Evolutionary conservation across 2,888 invertebrate genomes (phyloP).

Genomic region (Adelognathus sp.): DNA sequence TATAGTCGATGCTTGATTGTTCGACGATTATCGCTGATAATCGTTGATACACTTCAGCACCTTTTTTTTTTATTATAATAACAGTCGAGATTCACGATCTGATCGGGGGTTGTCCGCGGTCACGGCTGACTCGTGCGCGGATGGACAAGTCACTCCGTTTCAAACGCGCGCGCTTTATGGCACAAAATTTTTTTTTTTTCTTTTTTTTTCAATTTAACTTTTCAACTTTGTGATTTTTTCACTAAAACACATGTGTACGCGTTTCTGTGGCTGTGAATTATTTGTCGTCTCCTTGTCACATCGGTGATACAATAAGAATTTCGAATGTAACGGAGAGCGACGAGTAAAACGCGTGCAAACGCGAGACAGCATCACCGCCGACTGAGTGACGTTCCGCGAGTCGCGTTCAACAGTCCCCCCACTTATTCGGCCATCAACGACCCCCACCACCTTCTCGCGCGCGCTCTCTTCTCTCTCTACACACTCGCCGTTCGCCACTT

Average conservation of each 20-base stretch:
- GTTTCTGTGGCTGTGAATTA: not conserved
- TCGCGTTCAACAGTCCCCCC: slow-evolving; percentile 85
- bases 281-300: not conserved
- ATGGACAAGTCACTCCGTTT: slow-evolving; percentile 50
- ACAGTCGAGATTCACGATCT: not conserved
- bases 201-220: slow-evolving; percentile 10
- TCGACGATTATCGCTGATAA: not conserved
- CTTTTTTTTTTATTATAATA: not conserved
- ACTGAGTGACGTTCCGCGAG: slow-evolving; percentile 83
- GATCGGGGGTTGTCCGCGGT: slow-evolving; percentile 15
- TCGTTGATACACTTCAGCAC: slow-evolving; percentile 1
- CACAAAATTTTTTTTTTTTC: slow-evolving; percentile 27
- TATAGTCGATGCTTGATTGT: too few relatives aligned
- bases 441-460: slow-evolving; percentile 58
- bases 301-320: slow-evolving; percentile 2
- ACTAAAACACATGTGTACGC: not conserved
- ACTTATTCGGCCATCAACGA: slow-evolving; percentile 79
- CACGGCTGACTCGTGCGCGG: slow-evolving; percentile 32
- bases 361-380: slow-evolving; percentile 81
- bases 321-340: slow-evolving; percentile 66
- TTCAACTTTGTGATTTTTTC: not conserved
- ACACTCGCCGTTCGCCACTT: too few relatives aligned
- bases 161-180: slow-evolving; percentile 53
- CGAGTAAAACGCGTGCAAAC: slow-evolving; percentile 76
- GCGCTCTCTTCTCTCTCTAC: slow-evolving; percentile 33